Evolutionary conservation across 2,113 vertebrate species (phyloP), one percentile per base, ranked within the genome.

Genomic region (Labeo rohita): DNA sequence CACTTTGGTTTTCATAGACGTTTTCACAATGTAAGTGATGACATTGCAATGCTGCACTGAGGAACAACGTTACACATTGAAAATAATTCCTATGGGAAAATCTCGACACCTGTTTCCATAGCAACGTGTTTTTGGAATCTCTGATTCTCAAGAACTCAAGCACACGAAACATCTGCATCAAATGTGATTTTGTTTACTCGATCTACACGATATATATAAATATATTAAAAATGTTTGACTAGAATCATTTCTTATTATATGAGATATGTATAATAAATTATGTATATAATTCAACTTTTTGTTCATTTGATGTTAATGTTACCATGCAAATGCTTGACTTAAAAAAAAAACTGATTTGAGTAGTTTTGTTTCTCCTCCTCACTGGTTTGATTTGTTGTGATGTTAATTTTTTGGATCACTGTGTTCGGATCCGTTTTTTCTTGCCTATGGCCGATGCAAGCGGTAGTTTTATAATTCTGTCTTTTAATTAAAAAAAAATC

Each of bases 91-190:
- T 59, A 45, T 56, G 47, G 81, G 66, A 83, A 72, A 50, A 83
- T 92, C 94, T 93, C 91, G 92, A 95, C 91, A 93, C 92, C 93
- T 80, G 94, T 96, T 95, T 96, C 95, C 95, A 94, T 95, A 95
- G 95, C 94, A 94, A 95, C 94, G 90, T 84, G 94, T 94, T 93
- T 96, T 95, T 94, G 75, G 88, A 95, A 96, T 95, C 94, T 95
- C 96, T 95, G 93, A 95, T 96, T 97, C 95, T 95, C 95, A 95
- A 93, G 96, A 96, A 97, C 97, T 97, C 96, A 96, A 97, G 96
- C 96, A 98, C 97, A 96, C 95, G 95, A 96, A 95, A 96, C 95
- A 95, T 94, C 93, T 93, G 94, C 95, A 96, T 95, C 94, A 95
- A 94, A 95, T 95, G 95, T 96, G 95, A 95, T 96, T 97, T 98